Conservation (phyloP, 1,140 invertebrate species). For the Hyles vespertilio region DNA sequence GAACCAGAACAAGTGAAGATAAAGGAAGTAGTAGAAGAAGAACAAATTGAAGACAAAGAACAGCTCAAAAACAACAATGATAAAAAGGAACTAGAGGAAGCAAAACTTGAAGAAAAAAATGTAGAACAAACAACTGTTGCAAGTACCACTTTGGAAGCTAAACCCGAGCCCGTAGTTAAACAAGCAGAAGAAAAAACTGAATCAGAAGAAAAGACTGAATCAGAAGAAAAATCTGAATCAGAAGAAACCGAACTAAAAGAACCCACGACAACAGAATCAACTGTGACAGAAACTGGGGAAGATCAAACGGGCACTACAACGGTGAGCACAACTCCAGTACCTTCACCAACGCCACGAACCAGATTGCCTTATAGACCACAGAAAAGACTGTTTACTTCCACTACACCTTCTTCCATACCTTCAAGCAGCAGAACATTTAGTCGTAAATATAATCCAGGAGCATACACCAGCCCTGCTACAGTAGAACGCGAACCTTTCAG, state of each 20-base stretch:
- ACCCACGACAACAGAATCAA: constrained; percentile 16
- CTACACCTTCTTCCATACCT: constrained; percentile 58
- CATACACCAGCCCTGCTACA: constrained; percentile 65
- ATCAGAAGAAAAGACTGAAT: constrained; percentile 16
- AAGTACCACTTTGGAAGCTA: too few species aligned
- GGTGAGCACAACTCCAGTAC: constrained; percentile 40
- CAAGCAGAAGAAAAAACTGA: constrained; percentile 15
- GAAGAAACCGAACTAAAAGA: constrained; percentile 22
- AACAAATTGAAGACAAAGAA: background rate
- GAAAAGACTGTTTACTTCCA: constrained; percentile 62
- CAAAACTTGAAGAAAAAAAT: constrained; percentile 11
- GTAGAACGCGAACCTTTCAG: constrained; percentile 46
- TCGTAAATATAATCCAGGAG: constrained; percentile 69
- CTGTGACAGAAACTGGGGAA: constrained; percentile 22
- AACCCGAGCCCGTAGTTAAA: constrained; percentile 4
- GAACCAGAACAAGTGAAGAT: background rate
- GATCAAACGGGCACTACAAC: constrained; percentile 39
- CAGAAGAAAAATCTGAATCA: constrained; percentile 11
- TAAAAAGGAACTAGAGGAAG: constrained; percentile 11
- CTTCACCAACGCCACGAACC: constrained; percentile 40
- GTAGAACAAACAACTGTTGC: background rate
- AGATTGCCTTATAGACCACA: constrained; percentile 62
- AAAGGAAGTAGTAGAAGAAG: constrained; percentile 4
- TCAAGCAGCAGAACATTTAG: constrained; percentile 65
- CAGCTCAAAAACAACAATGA: background rate